Percentiles rank a stretch among this genome's conserved stretches.
phyloP scores from a whole-genome alignment of 2,797 vertebrate species.

The Thripadectes ignobilis region DNA sequence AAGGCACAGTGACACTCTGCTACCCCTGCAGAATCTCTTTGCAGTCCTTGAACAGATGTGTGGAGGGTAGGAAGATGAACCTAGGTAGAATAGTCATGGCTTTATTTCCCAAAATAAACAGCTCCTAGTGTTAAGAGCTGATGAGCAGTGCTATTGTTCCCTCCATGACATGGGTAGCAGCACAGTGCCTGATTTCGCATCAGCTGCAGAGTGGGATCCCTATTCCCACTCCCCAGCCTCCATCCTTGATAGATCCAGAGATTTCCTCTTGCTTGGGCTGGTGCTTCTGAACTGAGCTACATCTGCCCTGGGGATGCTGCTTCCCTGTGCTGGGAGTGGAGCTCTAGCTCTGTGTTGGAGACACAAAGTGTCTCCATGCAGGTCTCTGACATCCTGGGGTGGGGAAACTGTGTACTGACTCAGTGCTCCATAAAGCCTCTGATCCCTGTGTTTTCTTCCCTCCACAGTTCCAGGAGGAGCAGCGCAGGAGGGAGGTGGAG shows the following conservation, averaged over 20 bases:
- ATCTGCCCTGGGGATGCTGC: not conserved
- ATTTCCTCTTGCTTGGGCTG: not conserved
- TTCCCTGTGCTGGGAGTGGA: not conserved
- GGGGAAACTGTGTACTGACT: not conserved
- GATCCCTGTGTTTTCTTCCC: not conserved
- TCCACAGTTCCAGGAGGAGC: constrained; percentile 86
- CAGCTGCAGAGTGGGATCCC: not conserved
- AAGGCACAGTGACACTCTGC: not conserved
- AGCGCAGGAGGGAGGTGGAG: constrained; percentile 84
- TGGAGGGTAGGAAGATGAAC: not conserved
- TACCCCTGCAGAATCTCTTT: not conserved
- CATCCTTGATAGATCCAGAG: not conserved
- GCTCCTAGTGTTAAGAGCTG: not conserved
- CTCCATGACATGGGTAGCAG: not conserved
- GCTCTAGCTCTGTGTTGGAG: not conserved
- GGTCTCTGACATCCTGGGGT: not conserved
- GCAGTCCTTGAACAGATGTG: not conserved
- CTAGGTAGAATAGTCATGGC: not conserved
- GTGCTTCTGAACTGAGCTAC: not conserved
- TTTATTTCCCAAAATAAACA: not conserved
- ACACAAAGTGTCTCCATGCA: not conserved
- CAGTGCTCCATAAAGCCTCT: accelerated
- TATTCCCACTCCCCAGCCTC: not conserved
- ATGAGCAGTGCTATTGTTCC: not conserved
- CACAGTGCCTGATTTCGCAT: not conserved